Evolutionary conservation across 2,113 vertebrate species (phyloP).

Genomic region (Aldabrachelys gigantea): DNA sequence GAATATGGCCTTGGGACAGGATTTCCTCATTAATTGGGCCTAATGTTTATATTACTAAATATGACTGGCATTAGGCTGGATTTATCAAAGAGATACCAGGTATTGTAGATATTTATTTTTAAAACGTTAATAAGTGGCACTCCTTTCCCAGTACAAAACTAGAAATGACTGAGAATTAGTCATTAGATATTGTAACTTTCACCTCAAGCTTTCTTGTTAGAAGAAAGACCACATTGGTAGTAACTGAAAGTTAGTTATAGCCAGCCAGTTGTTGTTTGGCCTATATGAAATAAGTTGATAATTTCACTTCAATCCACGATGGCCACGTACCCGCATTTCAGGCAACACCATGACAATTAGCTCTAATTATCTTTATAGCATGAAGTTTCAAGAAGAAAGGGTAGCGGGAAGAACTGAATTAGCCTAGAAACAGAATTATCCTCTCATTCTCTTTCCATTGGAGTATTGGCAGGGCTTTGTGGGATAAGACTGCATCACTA

Average conservation of each 20-base stretch:
- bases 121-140: not conserved
- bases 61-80: constrained; percentile 22
- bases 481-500: not conserved
- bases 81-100: constrained; percentile 9
- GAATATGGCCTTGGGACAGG: constrained; percentile 15
- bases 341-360: rapidly evolving
- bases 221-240: not conserved
- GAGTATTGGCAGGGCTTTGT: not conserved
- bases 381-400: not conserved
- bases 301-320: not conserved
- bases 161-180: not conserved
- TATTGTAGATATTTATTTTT: not conserved
- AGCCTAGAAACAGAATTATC: not conserved
- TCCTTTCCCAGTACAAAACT: not conserved
- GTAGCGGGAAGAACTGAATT: not conserved
- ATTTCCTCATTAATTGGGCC: not conserved
- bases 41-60: not conserved
- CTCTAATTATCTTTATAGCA: not conserved
- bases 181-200: constrained; percentile 5
- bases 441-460: not conserved
- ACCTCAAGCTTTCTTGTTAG: not conserved
- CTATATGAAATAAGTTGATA: not conserved
- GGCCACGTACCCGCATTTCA: rapidly evolving
- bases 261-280: not conserved
- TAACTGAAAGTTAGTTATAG: constrained; percentile 10